Evolutionary conservation across 2,888 invertebrate species (phyloP), one percentile per base, ranked within the genome.

Genomic region (Hirtodrosophila duncani): DNA sequence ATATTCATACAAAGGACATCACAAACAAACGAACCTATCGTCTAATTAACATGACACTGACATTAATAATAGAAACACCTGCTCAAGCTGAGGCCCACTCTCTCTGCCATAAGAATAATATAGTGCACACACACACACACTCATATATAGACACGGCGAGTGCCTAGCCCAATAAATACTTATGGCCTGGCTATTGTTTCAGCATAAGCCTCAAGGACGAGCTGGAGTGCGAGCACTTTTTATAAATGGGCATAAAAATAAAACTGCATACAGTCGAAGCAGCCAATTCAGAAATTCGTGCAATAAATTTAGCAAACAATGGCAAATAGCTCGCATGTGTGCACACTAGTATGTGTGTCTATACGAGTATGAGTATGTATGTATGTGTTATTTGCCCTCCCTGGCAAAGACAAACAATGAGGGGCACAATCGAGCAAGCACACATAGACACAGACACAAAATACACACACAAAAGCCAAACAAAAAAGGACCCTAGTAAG

Each of bases 231-330:
- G 45, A 31, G 48, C 20, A 30, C 24, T 20, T 9, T 38, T 38
- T 51, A 44, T n/a, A n/a, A n/a, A 51, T 44, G 56, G 38, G 21
- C 23, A 27, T 55, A 31, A 56, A 55, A 55, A 34, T 72, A 72
- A 79, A 65, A 67, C 65, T 65, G 63, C 56, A 70, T 57, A 67
- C 49, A 45, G 53, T 26, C 46, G 62, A 61, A 53, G 67, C 67
- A 78, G 67, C 67, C 79, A 75, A 78, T 75, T 78, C 79, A 78
- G 67, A 75, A 70, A 63, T 81, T 78, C 65, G 60, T 65, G 69
- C 65, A 74, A 81, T 75, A 78, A 75, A 81, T 75, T 78, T 74
- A 49, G 65, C 74, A 71, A 77, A 72, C 72, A 72, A 80, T 81
- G 55, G 64, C 61, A 55, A 39, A 44, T 52, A 53, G 37, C 64